These are phyloP conservation scores for Drosophila histrio DNA, from an alignment of 2,888 invertebrate species.

Conservation along the genomic window DNA sequence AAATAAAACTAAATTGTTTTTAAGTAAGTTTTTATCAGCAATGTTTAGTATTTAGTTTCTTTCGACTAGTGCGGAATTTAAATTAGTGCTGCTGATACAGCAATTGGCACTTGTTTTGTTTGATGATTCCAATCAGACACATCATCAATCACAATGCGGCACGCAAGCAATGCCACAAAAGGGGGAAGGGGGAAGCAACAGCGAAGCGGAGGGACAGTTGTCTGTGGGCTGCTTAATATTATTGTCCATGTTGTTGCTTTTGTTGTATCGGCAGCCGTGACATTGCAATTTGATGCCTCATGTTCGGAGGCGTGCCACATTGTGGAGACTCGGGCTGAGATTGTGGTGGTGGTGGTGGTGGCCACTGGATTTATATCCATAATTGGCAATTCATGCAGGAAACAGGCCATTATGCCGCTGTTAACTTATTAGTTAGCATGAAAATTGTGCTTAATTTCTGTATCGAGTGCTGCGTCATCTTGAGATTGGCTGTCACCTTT, in stretches of 20 bases:
- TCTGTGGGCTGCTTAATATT: constrained; percentile 18
- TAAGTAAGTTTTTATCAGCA: neutral
- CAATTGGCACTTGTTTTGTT: constrained; percentile 67
- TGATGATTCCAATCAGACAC: constrained; percentile 64
- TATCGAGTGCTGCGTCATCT: constrained; percentile 64
- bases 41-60: neutral
- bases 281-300: constrained; percentile 46
- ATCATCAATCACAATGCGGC: constrained; percentile 57
- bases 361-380: constrained; percentile 19
- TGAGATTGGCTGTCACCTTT: constrained; percentile 60
- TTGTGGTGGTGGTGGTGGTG: neutral
- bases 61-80: constrained; percentile 11
- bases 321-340: neutral
- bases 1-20: constrained; percentile 12
- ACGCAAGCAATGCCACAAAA: constrained; percentile 24
- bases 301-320: constrained; percentile 26
- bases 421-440: constrained; percentile 80
- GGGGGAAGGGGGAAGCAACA: neutral
- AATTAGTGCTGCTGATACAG: constrained; percentile 51
- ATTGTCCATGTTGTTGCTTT: constrained; percentile 11
- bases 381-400: constrained; percentile 83
- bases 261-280: constrained; percentile 51
- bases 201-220: constrained; percentile 3
- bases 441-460: constrained; percentile 61
- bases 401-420: constrained; percentile 81